These are phyloP conservation scores for Drosophila paulistorum DNA, from an alignment of 1,140 invertebrate species.

Conservation along the genomic window DNA sequence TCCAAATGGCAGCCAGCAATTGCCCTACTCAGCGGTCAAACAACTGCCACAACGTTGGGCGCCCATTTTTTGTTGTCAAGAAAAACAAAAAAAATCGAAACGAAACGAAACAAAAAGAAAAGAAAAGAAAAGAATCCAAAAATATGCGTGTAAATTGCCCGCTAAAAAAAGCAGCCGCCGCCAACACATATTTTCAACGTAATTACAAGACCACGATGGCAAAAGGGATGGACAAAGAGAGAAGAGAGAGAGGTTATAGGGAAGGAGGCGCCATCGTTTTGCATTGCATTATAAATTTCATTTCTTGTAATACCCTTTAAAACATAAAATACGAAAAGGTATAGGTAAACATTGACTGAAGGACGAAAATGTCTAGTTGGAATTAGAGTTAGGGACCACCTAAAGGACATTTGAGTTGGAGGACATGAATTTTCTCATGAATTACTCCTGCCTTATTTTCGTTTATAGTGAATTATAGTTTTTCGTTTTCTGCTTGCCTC, in stretches of 20 bases:
- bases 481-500: background rate
- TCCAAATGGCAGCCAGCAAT: slow-evolving; percentile 2
- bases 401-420: too few relatives aligned
- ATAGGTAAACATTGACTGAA: too few relatives aligned
- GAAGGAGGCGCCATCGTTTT: background rate
- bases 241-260: background rate
- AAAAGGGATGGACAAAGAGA: background rate
- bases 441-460: too few relatives aligned
- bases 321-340: background rate
- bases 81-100: background rate
- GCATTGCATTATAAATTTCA: slow-evolving; percentile 11
- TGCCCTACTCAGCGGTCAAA: slow-evolving; percentile 22
- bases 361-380: too few relatives aligned
- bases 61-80: slow-evolving; percentile 9
- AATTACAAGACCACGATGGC: slow-evolving; percentile 14
- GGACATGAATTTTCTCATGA: too few relatives aligned
- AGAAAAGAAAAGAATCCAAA: background rate
- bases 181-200: slow-evolving; percentile 18
- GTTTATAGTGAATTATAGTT: background rate
- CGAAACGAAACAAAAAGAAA: background rate
- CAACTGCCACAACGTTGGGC: slow-evolving; percentile 19
- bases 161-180: slow-evolving; percentile 10
- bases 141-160: slow-evolving; percentile 16
- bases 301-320: slow-evolving; percentile 4
- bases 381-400: too few relatives aligned